phyloP scores from a whole-genome alignment of 1,140 invertebrate genomes.

The Melanaphis sacchari region DNA sequence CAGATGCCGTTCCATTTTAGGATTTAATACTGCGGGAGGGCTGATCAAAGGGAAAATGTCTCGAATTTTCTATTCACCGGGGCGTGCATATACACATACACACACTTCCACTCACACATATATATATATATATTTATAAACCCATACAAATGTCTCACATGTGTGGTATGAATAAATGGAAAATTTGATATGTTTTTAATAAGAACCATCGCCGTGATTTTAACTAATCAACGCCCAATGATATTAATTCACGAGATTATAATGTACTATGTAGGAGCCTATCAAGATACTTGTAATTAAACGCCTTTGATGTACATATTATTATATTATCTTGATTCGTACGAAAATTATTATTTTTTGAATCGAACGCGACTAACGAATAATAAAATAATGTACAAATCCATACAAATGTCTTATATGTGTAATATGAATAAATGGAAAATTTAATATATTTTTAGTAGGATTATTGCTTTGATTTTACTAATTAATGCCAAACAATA shows the following conservation, averaged over 20 bases:
- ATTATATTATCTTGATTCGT: no score
- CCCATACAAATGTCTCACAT: neutral
- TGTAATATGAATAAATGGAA: neutral
- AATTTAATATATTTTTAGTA: neutral
- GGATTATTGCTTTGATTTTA: no score
- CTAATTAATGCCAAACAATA: no score
- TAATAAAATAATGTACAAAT: neutral
- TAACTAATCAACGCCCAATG: neutral
- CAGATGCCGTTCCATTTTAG: slow-evolving; percentile 53
- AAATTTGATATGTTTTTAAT: neutral
- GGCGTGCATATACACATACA: neutral
- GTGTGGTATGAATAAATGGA: neutral
- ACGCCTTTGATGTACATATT: no score
- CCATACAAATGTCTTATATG: neutral
- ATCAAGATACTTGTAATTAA: no score
- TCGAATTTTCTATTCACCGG: slow-evolving; percentile 40
- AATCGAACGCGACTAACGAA: no score
- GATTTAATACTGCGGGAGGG: slow-evolving; percentile 51
- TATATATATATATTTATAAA: neutral
- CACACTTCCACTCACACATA: no score
- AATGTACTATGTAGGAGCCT: no score
- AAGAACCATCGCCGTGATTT: neutral
- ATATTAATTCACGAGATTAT: no score
- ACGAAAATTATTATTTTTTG: no score
- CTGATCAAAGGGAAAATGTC: slow-evolving; percentile 47